Percentiles rank a stretch among this genome's conserved stretches.
These are phyloP conservation scores for Elymnias hypermnestra DNA, from an alignment of 1,140 invertebrate species.

Conservation along the genomic window DNA sequence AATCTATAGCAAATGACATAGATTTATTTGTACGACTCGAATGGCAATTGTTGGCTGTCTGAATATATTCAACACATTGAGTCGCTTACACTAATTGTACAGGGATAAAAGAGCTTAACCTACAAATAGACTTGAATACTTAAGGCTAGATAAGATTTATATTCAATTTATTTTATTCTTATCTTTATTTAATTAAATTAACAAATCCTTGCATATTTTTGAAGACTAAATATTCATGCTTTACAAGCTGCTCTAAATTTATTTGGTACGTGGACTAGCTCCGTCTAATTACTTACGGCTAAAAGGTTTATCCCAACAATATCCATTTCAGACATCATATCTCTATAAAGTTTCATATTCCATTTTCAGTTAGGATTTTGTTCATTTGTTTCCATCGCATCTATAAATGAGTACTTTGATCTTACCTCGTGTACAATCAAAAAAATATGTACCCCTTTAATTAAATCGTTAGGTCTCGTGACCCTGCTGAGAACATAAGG, in stretches of 20 bases:
- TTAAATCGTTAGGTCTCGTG: slow-evolving; percentile 28
- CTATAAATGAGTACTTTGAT: slow-evolving; percentile 5
- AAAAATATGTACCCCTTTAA: slow-evolving; percentile 27
- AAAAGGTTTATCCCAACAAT: too few relatives aligned
- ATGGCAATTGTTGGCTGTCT: slow-evolving; percentile 55
- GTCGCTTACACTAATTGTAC: slow-evolving; percentile 59
- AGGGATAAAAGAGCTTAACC: slow-evolving; percentile 46
- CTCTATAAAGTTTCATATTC: background rate
- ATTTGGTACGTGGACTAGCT: too few relatives aligned
- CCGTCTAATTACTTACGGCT: too few relatives aligned
- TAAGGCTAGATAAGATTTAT: too few relatives aligned
- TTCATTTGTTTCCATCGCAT: background rate
- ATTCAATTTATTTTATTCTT: too few relatives aligned
- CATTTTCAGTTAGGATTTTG: background rate
- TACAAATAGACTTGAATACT: slow-evolving; percentile 29
- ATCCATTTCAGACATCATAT: too few relatives aligned
- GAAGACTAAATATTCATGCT: too few relatives aligned
- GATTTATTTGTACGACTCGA: slow-evolving; percentile 70
- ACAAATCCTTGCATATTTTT: too few relatives aligned
- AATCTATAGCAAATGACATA: slow-evolving; percentile 61
- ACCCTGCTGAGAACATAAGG: slow-evolving; percentile 32
- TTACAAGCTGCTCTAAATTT: too few relatives aligned
- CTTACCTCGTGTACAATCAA: background rate
- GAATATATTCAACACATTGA: slow-evolving; percentile 63
- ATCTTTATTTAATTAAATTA: too few relatives aligned